These are phyloP conservation scores for Trilocha varians DNA, from an alignment of 2,888 invertebrate species.

Conservation along the genomic window DNA sequence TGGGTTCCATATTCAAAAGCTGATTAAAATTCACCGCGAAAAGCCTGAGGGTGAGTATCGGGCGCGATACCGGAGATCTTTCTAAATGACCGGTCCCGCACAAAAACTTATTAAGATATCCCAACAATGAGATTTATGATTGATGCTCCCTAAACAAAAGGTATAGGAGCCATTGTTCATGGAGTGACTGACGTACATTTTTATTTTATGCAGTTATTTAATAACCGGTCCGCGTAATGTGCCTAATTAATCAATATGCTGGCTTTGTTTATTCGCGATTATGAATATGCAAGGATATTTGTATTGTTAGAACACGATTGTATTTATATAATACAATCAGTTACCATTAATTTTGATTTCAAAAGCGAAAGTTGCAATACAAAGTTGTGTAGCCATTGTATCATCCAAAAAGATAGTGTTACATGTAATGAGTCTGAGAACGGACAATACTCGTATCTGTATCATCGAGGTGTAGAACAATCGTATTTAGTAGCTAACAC, in stretches of 20 bases:
- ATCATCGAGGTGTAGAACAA: slow-evolving; percentile 41
- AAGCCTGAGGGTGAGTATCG: slow-evolving; percentile 27
- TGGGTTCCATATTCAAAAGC: slow-evolving; percentile 28
- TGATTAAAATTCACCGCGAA: slow-evolving; percentile 44
- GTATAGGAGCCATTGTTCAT: slow-evolving; percentile 45
- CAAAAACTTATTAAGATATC: slow-evolving; percentile 70
- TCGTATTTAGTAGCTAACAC: slow-evolving; percentile 37
- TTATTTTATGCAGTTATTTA: slow-evolving; percentile 56
- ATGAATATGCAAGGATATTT: slow-evolving; percentile 9
- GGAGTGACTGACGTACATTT: slow-evolving; percentile 34
- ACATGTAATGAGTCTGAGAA: slow-evolving; percentile 19
- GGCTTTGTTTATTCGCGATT: slow-evolving; percentile 31
- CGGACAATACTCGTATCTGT: slow-evolving; percentile 35
- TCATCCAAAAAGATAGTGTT: slow-evolving; percentile 11
- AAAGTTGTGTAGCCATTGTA: neutral
- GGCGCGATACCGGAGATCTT: slow-evolving; percentile 51
- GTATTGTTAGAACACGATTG: neutral
- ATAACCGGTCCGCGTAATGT: slow-evolving; percentile 57
- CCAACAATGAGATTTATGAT: slow-evolving; percentile 60
- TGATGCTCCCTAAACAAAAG: slow-evolving; percentile 65
- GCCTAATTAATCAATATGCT: slow-evolving; percentile 55
- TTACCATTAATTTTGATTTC: too few relatives aligned
- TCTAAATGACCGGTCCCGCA: slow-evolving; percentile 65
- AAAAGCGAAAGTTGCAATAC: neutral
- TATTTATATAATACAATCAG: neutral